Conservation (phyloP, 2,888 invertebrate genomes). For the Pyrochroa serraticornis region DNA sequence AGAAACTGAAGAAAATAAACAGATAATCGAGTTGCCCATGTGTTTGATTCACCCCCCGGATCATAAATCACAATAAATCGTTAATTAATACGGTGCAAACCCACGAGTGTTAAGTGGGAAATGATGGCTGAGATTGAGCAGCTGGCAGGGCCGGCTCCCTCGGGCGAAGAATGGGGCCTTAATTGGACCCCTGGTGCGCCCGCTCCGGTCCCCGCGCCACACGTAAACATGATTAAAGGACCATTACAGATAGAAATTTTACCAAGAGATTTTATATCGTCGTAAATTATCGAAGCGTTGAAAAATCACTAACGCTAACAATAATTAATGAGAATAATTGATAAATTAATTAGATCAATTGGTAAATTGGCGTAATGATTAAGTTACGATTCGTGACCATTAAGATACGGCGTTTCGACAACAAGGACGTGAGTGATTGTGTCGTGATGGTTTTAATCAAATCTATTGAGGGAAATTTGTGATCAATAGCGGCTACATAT, state of each 20-base stretch:
- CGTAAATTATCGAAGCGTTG: conserved; percentile 6
- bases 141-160: conserved; percentile 42
- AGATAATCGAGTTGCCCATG: conserved; percentile 12
- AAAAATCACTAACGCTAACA: neutral
- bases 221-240: conserved; percentile 13
- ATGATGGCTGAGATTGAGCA: conserved; percentile 21
- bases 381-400: neutral
- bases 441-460: conserved; percentile 36
- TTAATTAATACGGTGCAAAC: conserved; percentile 12
- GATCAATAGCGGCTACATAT: conserved; percentile 42
- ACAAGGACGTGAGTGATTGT: neutral
- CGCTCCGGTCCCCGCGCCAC: conserved; percentile 44
- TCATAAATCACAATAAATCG: conserved; percentile 7
- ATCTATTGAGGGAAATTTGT: conserved; percentile 35
- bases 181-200: conserved; percentile 56
- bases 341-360: conserved; percentile 20
- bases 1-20: conserved; percentile 15
- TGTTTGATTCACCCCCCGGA: conserved; percentile 9
- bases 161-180: conserved; percentile 55
- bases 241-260: conserved; percentile 25
- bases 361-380: conserved; percentile 16
- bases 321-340: neutral
- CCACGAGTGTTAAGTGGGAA: neutral
- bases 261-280: conserved; percentile 24
- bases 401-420: neutral